phyloP scores from a whole-genome alignment of 2,888 invertebrate genomes.

The Matsumyia berberina region DNA sequence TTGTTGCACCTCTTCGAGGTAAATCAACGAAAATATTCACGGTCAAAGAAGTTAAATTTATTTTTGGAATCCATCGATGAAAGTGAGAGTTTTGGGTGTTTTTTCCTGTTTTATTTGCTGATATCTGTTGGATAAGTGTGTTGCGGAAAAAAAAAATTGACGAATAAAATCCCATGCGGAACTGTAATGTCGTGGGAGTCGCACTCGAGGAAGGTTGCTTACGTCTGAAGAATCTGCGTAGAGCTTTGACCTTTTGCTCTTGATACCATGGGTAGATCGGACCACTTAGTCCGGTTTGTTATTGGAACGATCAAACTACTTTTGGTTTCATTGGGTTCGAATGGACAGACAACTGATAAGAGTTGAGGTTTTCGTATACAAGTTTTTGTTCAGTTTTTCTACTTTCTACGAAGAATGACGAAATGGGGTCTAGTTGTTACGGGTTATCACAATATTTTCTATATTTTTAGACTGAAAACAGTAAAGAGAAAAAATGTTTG shows the following conservation, averaged over 20 bases:
- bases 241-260: conserved; percentile 60
- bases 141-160: not conserved
- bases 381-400: not conserved
- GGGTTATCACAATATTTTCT: conserved; percentile 41
- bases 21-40: conserved; percentile 17
- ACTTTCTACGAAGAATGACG: not conserved
- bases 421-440: conserved; percentile 15
- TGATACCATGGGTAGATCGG: conserved; percentile 14
- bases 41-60: conserved; percentile 12
- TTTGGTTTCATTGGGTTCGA: conserved; percentile 24
- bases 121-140: conserved; percentile 25
- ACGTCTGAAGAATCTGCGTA: conserved; percentile 1
- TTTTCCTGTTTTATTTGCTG: not conserved
- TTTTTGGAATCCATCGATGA: conserved; percentile 10
- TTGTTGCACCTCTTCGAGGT: not conserved
- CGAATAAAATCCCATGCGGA: conserved; percentile 2
- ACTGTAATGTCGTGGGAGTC: conserved; percentile 31
- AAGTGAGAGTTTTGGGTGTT: not conserved
- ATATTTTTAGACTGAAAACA: conserved; percentile 23
- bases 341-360: conserved; percentile 40
- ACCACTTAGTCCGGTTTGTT: conserved; percentile 18
- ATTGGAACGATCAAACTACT: conserved; percentile 24
- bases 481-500: not conserved
- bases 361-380: not conserved
- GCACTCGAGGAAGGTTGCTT: conserved; percentile 13